Evolutionary conservation across 2,888 invertebrate species (phyloP), one percentile per base, ranked within the genome.

Genomic region (Ceriagrion tenellum): DNA sequence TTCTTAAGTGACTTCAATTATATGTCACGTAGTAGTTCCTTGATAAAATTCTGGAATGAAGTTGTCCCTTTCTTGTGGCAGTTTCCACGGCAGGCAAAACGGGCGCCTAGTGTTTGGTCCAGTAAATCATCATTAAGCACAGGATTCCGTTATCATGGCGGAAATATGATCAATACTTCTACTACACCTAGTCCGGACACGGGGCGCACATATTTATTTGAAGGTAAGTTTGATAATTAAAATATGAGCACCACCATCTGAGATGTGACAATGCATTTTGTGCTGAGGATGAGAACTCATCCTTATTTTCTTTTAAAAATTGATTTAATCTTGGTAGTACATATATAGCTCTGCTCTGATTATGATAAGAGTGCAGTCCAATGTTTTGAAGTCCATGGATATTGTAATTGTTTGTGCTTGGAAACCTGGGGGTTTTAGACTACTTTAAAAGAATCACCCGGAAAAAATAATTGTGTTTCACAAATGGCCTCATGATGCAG

Each of bases 161-260:
- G 99, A 26, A 98, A 98, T 96, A 98, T 99, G 96, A 98, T 99
- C 90, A 98, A 98, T 96, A 98, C 98, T 26, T 98, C 98, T 8
- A 98, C 98, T 0, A 98, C 99, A n/a, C 98, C 98, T 0, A 99
- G 99, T 95, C 99, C 99, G 0, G 99, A 99, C 96, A 98, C 98
- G 55, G 98, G 98, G 0, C 97, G 99, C 96, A 99, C 99, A 0
- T 99, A 99, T 96, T 97, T 99, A 18, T 99, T 99, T 97, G 99
- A 99, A 97, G 99, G 99, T 96, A 97, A 98, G 95, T 97, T 26
- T 69, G 69, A 98, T 96, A 98, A 98, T 96, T 95, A 97, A 97
- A 96, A 55, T 89, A 30, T 12, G 47, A 40, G 55, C 88, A 18
- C n/a, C 69, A n/a, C 88, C 55, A 47, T 12, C 93, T 35, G 88